These are phyloP conservation scores for Procambarus clarkii DNA, from an alignment of 1,140 invertebrate genomes.

Conservation along the genomic window DNA sequence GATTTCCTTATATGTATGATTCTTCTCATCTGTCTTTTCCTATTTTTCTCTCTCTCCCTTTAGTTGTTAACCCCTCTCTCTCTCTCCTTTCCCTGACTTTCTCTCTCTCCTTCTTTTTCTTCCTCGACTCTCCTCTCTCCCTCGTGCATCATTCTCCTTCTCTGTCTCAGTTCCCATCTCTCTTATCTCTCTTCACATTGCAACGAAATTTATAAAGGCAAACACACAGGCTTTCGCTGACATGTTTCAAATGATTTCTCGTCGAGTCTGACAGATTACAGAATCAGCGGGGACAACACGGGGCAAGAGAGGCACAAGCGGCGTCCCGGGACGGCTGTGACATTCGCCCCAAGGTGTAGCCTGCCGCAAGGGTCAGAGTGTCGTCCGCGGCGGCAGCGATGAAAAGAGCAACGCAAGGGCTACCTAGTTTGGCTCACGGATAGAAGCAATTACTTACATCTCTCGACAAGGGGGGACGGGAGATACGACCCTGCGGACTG, in stretches of 20 bases:
- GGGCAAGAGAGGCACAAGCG: not conserved
- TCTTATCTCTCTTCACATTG: not conserved
- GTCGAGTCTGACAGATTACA: slow-evolving; percentile 36
- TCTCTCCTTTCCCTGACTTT: not conserved
- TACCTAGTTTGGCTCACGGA: slow-evolving; percentile 64
- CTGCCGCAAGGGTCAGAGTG: not conserved
- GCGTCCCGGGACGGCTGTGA: not conserved
- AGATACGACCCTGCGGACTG: slow-evolving; percentile 13
- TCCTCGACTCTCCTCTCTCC: not conserved
- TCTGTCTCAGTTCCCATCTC: not conserved
- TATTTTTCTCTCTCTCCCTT: no score
- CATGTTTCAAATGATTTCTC: slow-evolving; percentile 33
- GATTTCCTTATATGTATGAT: no score
- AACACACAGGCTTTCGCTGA: slow-evolving; percentile 24
- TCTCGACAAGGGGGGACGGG: not conserved
- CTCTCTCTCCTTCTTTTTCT: slow-evolving; percentile 6
- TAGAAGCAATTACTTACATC: slow-evolving; percentile 67
- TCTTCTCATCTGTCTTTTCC: no score
- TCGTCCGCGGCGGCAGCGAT: not conserved
- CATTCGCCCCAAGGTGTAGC: not conserved
- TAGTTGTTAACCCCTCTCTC: not conserved
- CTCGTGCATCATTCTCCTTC: not conserved
- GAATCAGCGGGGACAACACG: slow-evolving; percentile 23
- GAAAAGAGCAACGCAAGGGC: slow-evolving; percentile 51
- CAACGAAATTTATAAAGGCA: slow-evolving; percentile 35